These are phyloP conservation scores for Onthophagus taurus DNA, from an alignment of 1,140 invertebrate genomes.

Conservation along the genomic window DNA sequence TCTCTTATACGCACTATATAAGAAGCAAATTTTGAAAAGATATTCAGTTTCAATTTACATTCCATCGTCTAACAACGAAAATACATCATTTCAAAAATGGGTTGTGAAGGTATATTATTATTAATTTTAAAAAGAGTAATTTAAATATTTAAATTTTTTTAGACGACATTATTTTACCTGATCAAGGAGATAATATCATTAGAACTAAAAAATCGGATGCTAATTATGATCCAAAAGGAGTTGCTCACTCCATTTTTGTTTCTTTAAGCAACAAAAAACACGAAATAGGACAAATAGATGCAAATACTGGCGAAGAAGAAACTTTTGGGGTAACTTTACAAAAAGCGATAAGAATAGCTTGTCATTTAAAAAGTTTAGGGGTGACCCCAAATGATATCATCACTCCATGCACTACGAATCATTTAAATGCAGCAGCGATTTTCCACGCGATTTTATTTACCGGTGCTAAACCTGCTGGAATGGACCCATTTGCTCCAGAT, in stretches of 20 bases:
- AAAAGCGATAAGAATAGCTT: conserved; percentile 36
- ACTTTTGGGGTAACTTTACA: conserved; percentile 33
- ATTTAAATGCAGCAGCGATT: conserved; percentile 39
- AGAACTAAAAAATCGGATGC: background rate
- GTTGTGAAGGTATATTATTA: no score
- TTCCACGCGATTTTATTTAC: conserved; percentile 38
- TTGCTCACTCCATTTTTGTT: no score
- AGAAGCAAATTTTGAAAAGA: no score
- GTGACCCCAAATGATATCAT: conserved; percentile 37
- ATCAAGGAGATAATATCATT: background rate
- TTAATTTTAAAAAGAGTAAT: no score
- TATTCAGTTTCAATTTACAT: no score
- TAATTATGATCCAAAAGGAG: background rate
- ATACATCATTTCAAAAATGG: no score
- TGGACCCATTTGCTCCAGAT: conserved; percentile 8
- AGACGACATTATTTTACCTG: background rate
- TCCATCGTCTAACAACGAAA: no score
- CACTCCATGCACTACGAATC: conserved; percentile 38
- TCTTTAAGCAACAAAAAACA: no score
- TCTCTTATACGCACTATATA: no score
- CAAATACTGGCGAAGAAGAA: conserved; percentile 36
- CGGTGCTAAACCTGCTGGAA: conserved; percentile 23
- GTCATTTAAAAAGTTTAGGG: conserved; percentile 34
- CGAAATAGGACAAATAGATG: no score
- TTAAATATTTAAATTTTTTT: background rate